A percentile compares a stretch with the other conserved stretches of the same genome.
Conservation (phyloP, 2,113 vertebrate genomes). For the Typhlomys cinereus region DNA sequence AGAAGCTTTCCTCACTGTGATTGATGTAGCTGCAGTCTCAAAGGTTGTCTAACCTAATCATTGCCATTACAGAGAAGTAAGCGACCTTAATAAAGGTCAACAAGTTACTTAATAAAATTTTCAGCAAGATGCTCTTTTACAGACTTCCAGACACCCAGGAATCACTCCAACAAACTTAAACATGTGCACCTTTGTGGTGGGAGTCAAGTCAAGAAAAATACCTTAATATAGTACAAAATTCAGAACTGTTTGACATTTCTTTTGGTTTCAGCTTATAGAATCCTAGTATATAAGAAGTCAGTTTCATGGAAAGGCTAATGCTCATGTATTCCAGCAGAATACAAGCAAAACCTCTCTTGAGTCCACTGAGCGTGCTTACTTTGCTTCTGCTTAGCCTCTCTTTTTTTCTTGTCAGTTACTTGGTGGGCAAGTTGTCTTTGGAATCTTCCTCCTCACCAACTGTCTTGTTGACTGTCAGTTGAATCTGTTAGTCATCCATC, state of each 20-base stretch:
- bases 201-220: background rate
- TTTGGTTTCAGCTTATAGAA: background rate
- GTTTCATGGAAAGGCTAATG: background rate
- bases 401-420: background rate
- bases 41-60: background rate
- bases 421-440: conserved; percentile 56
- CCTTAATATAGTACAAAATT: background rate
- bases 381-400: conserved; percentile 38
- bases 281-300: background rate
- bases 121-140: background rate
- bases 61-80: background rate
- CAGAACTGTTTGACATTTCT: background rate
- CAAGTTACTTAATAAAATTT: background rate
- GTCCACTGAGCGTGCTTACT: background rate
- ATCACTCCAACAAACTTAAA: background rate
- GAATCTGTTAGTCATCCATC: conserved; percentile 80
- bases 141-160: background rate
- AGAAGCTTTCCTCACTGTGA: background rate
- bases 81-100: background rate
- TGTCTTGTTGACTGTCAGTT: conserved; percentile 81
- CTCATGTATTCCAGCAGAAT: background rate
- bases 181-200: background rate
- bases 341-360: background rate
- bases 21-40: background rate
- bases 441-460: conserved; percentile 79